Evolutionary conservation across 2,113 vertebrate species (phyloP).

Genomic region (Madoqua kirkii): DNA sequence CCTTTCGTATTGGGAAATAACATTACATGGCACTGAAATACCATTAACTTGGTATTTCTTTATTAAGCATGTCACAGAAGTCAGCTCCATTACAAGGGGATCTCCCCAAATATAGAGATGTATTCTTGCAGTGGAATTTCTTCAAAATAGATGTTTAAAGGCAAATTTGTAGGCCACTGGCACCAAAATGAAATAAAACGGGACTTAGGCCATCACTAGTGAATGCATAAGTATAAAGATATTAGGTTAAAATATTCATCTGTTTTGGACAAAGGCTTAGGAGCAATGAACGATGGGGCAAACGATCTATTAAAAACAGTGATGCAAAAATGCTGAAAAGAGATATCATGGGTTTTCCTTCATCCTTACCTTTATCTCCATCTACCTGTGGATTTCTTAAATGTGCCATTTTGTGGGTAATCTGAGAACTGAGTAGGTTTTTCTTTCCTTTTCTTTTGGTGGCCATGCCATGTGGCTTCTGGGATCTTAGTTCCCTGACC

Average conservation of each 20-base stretch:
- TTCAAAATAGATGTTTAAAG: background rate
- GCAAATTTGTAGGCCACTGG: background rate
- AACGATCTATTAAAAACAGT: background rate
- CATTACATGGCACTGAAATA: background rate
- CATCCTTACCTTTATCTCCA: background rate
- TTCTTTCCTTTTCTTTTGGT: background rate
- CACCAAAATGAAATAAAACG: background rate
- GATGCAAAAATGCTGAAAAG: background rate
- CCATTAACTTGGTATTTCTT: background rate
- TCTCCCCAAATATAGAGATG: background rate
- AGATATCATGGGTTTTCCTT: background rate
- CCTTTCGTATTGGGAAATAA: background rate
- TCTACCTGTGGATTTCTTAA: background rate
- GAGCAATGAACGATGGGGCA: background rate
- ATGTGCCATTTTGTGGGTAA: background rate
- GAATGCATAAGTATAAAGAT: background rate
- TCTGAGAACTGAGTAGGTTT: background rate
- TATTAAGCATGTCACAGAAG: accelerated
- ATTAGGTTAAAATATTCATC: background rate
- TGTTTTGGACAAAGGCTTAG: background rate
- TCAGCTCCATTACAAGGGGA: background rate
- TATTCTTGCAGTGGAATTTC: background rate
- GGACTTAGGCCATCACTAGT: background rate
- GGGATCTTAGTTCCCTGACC: background rate
- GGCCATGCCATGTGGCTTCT: background rate